Base-by-base conservation (phyloP, 2,797 vertebrate species). In the Sebastes nivosus region DNA sequence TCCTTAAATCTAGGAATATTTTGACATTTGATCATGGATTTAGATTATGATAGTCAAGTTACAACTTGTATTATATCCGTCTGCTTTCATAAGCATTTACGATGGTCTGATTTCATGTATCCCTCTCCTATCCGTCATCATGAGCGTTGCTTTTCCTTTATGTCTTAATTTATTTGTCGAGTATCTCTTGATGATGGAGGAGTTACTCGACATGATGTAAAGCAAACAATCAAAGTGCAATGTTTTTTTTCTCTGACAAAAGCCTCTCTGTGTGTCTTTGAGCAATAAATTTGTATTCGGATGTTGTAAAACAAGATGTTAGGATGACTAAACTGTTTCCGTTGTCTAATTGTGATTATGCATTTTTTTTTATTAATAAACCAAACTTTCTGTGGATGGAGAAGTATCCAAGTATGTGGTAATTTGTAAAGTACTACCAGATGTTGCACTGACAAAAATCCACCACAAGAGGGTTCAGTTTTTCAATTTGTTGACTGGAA, bases 131-230 rank as follows among this genome's bases (percentile, higher is more conserved):
- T 22, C 22, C 64, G 8, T 38, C 5, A 32, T 46, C 58, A 20
- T 46, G 4, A 68, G 55, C 67, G 66, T 70, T 54, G 36, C 57
- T 78, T 59, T 68, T 72, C 14, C 22, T 76, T 70, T 71, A 18
- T 74, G 34, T 81, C 81, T 76, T 88, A 83, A 89, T 89, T 91
- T 94, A 93, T 92, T 89, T 77, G 42, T 82, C 1, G 10, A 38
- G 69, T 84, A 30, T 61, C 59, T 46, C 9, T 60, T 61, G 8
- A 29, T 79, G 30, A 73, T 46, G 52, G 27, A 76, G 27, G 52
- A 79, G 66, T 80, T 13, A 36, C 46, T 65, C 2, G 57, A 30
- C 34, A 55, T 65, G 14, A 72, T 70, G 54, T 52, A 34, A 63
- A 27, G 60, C 67, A 72, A 68, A 6, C 10, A 64, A 55, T 75